A percentile compares a stretch with the other conserved stretches of the same genome.
These are phyloP conservation scores for Panulirus ornatus DNA, from an alignment of 1,140 invertebrate species.

Conservation along the genomic window DNA sequence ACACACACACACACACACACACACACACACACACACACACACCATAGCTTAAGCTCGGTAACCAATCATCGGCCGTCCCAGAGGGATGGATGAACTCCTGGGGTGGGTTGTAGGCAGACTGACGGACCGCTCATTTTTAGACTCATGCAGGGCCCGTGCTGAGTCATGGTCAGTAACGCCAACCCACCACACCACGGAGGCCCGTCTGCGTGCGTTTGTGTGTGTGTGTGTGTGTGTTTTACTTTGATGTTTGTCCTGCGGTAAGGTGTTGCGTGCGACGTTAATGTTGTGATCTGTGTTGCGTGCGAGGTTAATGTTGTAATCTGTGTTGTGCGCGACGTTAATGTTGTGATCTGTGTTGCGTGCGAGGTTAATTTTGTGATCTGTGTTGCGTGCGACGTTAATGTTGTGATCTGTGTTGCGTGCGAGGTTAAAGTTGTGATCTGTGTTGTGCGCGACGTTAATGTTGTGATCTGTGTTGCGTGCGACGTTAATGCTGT, in stretches of 20 bases:
- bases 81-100: neutral
- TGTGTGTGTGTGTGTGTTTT: slow-evolving; percentile 12
- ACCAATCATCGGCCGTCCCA: neutral
- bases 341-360: neutral
- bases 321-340: neutral
- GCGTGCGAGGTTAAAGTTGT: neutral
- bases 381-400: neutral
- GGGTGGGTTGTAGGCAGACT: neutral
- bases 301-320: neutral
- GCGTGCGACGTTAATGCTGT: too few relatives aligned
- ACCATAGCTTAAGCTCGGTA: neutral
- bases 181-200: neutral
- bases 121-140: neutral
- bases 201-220: neutral
- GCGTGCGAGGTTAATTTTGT: neutral
- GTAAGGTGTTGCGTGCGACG: neutral
- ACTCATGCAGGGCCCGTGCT: neutral
- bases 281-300: neutral
- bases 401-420: neutral
- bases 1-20: slow-evolving; percentile 6
- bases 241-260: neutral
- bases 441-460: too few relatives aligned
- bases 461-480: too few relatives aligned
- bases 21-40: slow-evolving; percentile 11
- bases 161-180: neutral